phyloP scores from a whole-genome alignment of 2,888 invertebrate genomes.

The Lepetodrilus schrolli region DNA sequence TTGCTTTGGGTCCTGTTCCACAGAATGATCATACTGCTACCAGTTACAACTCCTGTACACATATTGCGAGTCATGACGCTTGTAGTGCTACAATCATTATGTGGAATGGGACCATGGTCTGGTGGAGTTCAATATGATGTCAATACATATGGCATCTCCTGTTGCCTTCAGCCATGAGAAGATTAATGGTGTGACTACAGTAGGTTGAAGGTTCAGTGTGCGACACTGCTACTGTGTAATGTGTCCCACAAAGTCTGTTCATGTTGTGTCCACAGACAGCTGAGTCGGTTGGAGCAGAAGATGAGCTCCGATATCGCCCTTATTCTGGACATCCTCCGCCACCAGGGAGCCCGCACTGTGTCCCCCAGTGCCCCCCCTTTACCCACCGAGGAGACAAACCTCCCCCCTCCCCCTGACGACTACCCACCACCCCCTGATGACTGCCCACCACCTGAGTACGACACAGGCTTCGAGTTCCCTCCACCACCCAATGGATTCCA shows the following conservation, averaged over 20 bases:
- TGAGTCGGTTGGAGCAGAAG: slow-evolving; percentile 71
- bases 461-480: slow-evolving; percentile 44
- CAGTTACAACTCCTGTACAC: no score
- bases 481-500: slow-evolving; percentile 43
- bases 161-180: no score
- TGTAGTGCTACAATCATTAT: no score
- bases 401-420: slow-evolving; percentile 41
- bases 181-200: no score
- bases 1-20: no score
- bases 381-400: neutral
- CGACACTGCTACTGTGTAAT: neutral
- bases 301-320: slow-evolving; percentile 72
- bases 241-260: neutral
- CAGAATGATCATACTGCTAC: no score
- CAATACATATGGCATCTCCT: no score
- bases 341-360: slow-evolving; percentile 45
- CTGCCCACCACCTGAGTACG: slow-evolving; percentile 42
- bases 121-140: no score
- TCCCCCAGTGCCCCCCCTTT: slow-evolving; percentile 7
- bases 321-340: slow-evolving; percentile 69
- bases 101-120: no score
- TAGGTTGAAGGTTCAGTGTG: neutral
- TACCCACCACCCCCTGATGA: slow-evolving; percentile 42
- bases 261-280: slow-evolving; percentile 60
- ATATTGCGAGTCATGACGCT: no score